Percentiles rank a stretch among this genome's conserved stretches.
Evolutionary conservation across 2,797 vertebrate species (phyloP).

Genomic region (Sylvia borin): DNA sequence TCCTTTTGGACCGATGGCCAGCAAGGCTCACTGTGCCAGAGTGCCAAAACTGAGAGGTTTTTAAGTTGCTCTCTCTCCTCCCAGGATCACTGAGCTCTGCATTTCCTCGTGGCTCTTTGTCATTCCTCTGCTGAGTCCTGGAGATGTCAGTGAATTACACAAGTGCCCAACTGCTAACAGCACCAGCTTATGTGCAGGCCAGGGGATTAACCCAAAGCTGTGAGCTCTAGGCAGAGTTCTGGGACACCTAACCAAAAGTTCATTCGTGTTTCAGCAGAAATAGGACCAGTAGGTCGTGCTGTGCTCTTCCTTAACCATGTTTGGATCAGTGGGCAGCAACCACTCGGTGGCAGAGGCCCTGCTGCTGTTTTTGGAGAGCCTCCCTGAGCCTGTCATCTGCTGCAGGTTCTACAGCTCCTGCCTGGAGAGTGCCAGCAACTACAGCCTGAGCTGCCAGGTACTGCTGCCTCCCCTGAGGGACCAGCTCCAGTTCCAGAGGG

Average conservation of each 20-base stretch:
- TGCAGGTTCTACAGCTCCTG: conserved; percentile 82
- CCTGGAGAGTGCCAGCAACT: conserved; percentile 73
- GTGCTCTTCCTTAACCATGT: conserved; percentile 67
- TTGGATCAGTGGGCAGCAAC: conserved; percentile 86
- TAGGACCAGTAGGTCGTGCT: fast-evolving
- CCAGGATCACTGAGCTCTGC: neutral
- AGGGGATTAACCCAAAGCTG: neutral
- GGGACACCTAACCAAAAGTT: neutral
- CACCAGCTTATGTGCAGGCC: neutral
- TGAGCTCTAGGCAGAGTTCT: neutral
- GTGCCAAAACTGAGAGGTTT: neutral
- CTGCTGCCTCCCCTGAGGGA: neutral
- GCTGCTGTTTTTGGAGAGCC: conserved; percentile 93
- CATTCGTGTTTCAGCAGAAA: neutral
- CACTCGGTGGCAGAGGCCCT: conserved; percentile 95
- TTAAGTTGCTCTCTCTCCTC: neutral
- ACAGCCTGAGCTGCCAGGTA: conserved; percentile 87
- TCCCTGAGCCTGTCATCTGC: conserved; percentile 93
- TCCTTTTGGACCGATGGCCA: conserved; percentile 77
- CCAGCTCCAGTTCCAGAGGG: neutral
- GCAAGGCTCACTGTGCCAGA: neutral
- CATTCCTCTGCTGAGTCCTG: neutral
- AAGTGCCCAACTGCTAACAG: neutral
- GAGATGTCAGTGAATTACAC: fast-evolving
- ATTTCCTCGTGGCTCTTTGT: neutral